These are phyloP conservation scores for Brachionus manjavacas DNA, from an alignment of 1,140 invertebrate species.

Conservation along the genomic window DNA sequence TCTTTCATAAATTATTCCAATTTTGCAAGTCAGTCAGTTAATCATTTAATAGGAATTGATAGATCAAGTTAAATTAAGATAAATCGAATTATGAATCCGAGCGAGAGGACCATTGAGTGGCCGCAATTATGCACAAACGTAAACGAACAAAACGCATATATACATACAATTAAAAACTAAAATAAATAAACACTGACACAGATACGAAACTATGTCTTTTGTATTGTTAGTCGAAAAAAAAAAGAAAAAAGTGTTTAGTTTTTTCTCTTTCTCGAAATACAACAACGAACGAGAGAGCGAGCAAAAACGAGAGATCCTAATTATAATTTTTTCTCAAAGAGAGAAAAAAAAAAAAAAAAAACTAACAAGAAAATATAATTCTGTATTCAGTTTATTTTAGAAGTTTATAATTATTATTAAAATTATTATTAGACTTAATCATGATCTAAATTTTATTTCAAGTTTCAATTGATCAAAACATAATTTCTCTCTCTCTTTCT, in stretches of 20 bases:
- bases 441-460: constrained; percentile 39
- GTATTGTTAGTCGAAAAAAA: background rate
- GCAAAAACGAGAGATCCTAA: constrained; percentile 27
- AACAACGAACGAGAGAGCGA: background rate
- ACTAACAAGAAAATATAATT: constrained; percentile 30
- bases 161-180: background rate
- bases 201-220: constrained; percentile 28
- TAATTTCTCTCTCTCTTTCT: background rate
- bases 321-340: background rate
- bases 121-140: background rate
- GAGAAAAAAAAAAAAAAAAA: background rate
- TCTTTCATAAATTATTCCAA: constrained; percentile 37
- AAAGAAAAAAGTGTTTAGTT: background rate
- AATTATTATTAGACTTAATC: constrained; percentile 42
- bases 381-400: constrained; percentile 35
- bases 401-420: constrained; percentile 41
- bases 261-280: background rate
- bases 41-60: background rate
- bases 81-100: background rate
- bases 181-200: constrained; percentile 3
- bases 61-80: constrained; percentile 14
- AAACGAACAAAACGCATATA: background rate
- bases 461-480: constrained; percentile 38
- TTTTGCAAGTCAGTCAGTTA: constrained; percentile 7
- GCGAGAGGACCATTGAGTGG: background rate